Percentiles rank a stretch among this genome's conserved stretches.
Conservation (phyloP, 35 echinoderm and acorn worm genomes). For the Acanthaster planci region DNA sequence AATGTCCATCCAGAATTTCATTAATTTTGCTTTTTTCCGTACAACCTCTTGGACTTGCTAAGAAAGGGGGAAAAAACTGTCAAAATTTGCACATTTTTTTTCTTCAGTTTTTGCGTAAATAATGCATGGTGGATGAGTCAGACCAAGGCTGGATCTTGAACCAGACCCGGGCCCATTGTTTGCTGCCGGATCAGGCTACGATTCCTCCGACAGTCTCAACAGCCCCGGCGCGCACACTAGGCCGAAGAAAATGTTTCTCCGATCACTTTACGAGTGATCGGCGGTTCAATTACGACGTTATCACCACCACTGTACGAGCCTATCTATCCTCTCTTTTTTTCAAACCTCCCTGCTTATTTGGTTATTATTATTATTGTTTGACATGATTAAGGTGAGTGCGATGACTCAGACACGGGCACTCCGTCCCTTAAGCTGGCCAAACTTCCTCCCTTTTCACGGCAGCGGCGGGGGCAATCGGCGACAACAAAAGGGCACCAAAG, state of each 20-base stretch:
- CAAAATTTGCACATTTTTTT: neutral
- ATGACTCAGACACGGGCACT: neutral
- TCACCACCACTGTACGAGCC: neutral
- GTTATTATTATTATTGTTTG: neutral
- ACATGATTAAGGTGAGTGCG: slow-evolving; percentile 16
- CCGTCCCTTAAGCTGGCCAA: slow-evolving; percentile 9
- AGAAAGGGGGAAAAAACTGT: neutral
- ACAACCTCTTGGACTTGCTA: neutral
- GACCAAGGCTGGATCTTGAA: slow-evolving; percentile 3
- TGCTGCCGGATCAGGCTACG: neutral
- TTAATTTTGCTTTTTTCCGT: neutral
- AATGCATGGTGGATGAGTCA: neutral
- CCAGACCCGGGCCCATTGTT: slow-evolving; percentile 3
- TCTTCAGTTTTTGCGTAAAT: neutral
- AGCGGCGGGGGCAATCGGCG: neutral
- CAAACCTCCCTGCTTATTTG: neutral
- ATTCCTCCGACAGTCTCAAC: neutral
- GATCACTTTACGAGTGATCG: slow-evolving; percentile 5
- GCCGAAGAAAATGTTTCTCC: neutral
- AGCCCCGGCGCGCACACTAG: neutral
- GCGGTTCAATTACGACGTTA: slow-evolving; percentile 7
- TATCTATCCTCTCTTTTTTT: neutral
- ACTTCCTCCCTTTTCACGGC: slow-evolving; percentile 6
- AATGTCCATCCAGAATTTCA: neutral
- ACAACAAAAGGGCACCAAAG: slow-evolving; percentile 22